Evolutionary conservation across 1,140 invertebrate species (phyloP).

Genomic region (Propsilocerus akamusi): DNA sequence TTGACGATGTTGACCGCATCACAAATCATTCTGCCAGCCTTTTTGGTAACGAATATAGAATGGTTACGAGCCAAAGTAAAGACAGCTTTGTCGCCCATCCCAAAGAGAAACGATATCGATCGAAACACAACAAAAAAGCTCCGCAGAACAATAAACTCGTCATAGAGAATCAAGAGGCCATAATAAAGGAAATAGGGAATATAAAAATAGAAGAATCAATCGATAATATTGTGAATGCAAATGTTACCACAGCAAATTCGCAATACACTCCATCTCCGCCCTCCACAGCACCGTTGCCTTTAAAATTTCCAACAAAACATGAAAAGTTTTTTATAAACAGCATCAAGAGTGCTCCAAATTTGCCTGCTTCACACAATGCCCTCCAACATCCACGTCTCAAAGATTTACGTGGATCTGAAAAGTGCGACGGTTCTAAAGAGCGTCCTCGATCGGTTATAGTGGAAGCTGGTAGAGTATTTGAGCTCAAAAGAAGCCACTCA

Average conservation of each 20-base stretch:
- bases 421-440: slow-evolving; percentile 8
- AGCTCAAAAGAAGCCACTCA: slow-evolving; percentile 21
- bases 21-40: slow-evolving; percentile 48
- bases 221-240: slow-evolving; percentile 1
- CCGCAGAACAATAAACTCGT: not conserved
- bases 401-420: slow-evolving; percentile 29
- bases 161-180: not conserved
- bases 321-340: slow-evolving; percentile 51
- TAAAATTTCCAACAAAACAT: slow-evolving; percentile 49
- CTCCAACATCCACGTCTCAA: slow-evolving; percentile 37
- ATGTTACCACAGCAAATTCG: not conserved
- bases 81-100: slow-evolving; percentile 6
- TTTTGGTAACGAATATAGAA: not conserved
- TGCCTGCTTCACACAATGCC: slow-evolving; percentile 44
- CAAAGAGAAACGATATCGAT: not conserved
- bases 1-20: slow-evolving; percentile 60
- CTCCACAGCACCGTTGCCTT: slow-evolving; percentile 56
- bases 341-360: slow-evolving; percentile 54
- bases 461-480: slow-evolving; percentile 22
- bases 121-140: not conserved
- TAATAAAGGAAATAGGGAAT: not conserved
- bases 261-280: slow-evolving; percentile 55
- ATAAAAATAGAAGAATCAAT: not conserved
- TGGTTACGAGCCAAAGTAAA: slow-evolving; percentile 1
- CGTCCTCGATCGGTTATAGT: slow-evolving; percentile 21